Conservation (phyloP, 2,113 vertebrate species). For the Acrocephalus arundinaceus region DNA sequence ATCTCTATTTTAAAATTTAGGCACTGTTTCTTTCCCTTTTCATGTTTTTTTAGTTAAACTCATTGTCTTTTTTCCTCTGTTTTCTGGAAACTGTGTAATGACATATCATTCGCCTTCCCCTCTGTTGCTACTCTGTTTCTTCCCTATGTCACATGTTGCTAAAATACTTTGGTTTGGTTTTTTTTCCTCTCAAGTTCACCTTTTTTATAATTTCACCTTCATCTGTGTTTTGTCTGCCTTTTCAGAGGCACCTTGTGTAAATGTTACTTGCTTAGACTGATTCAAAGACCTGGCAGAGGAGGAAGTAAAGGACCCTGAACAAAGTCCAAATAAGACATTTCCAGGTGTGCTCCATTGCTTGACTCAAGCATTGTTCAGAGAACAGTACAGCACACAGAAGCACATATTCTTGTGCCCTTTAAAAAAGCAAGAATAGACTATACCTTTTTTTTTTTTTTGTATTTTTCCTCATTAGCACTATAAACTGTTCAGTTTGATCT, state of each 20-base stretch:
- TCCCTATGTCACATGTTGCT: background rate
- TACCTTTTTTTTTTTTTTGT: background rate
- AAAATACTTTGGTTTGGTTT: background rate
- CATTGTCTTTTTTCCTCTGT: background rate
- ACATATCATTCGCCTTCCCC: background rate
- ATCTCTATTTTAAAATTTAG: background rate
- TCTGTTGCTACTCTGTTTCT: background rate
- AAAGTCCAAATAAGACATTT: background rate
- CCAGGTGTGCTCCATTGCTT: background rate
- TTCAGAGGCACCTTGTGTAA: background rate
- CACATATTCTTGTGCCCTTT: background rate
- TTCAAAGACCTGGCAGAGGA: background rate
- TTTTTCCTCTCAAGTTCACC: background rate
- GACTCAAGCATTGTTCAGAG: background rate
- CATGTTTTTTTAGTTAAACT: background rate
- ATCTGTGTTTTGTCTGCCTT: background rate
- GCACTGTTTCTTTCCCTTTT: background rate
- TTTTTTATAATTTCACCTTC: background rate
- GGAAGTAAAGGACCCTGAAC: background rate
- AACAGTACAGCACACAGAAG: background rate
- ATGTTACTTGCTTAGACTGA: background rate
- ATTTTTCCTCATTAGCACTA: background rate
- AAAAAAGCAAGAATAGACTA: background rate
- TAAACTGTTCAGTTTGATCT: background rate
- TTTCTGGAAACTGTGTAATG: background rate